Percentiles rank a stretch among this genome's conserved stretches.
phyloP scores from a whole-genome alignment of 1,140 invertebrate genomes.

The Chlorops oryzae region DNA sequence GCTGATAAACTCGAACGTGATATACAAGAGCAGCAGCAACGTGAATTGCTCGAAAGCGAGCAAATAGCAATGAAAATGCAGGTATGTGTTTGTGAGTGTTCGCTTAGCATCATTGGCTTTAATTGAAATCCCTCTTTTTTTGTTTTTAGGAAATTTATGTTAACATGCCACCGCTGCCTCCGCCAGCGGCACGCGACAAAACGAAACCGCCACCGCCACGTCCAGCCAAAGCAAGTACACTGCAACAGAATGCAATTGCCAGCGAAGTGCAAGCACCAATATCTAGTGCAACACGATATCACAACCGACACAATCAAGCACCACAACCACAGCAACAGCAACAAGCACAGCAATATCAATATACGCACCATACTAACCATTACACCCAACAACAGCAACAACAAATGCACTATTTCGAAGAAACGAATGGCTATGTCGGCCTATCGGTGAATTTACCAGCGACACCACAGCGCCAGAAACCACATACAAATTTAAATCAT shows the following conservation, averaged over 20 bases:
- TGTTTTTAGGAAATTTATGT: constrained; percentile 42
- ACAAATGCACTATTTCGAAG: constrained; percentile 39
- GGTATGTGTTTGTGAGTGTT: constrained; percentile 31
- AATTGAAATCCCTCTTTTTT: too few relatives aligned
- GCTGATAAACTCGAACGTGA: constrained; percentile 61
- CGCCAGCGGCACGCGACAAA: constrained; percentile 34
- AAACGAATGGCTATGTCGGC: constrained; percentile 45
- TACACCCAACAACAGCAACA: constrained; percentile 22
- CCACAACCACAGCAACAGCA: constrained; percentile 18
- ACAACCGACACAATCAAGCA: constrained; percentile 11
- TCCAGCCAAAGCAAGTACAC: constrained; percentile 43
- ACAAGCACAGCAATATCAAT: constrained; percentile 4
- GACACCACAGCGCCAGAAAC: constrained; percentile 9
- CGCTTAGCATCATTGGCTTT: not conserved
- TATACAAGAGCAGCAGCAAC: constrained; percentile 49
- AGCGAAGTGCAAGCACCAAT: constrained; percentile 4
- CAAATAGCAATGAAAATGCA: constrained; percentile 48
- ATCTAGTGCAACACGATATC: constrained; percentile 1
- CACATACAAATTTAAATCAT: not conserved
- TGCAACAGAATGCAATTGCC: constrained; percentile 24
- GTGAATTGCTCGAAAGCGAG: constrained; percentile 52
- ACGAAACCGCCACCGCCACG: constrained; percentile 36
- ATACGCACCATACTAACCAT: too few relatives aligned
- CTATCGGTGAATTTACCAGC: constrained; percentile 34
- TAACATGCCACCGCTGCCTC: constrained; percentile 40